Evolutionary conservation across 2,797 vertebrate genomes (phyloP).

Genomic region (Cryptoprocta ferox): DNA sequence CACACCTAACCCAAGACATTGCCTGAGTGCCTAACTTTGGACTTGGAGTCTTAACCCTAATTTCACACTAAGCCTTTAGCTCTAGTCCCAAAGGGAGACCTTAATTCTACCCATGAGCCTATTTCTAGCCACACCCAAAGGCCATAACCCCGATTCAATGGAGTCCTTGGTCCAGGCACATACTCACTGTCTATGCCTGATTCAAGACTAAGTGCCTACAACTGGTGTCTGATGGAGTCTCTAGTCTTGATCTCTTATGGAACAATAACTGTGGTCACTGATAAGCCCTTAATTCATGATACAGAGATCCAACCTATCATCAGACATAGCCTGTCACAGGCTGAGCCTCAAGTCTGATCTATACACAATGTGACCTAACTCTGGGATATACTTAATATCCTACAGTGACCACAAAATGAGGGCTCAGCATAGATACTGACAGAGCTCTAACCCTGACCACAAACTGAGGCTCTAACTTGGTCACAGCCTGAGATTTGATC

Average conservation of each 20-base stretch:
- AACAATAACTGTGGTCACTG: neutral
- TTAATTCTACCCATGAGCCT: neutral
- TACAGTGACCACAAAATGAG: conserved; percentile 26
- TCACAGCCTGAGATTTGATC: conserved; percentile 69
- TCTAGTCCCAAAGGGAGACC: neutral
- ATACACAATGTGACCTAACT: conserved; percentile 31
- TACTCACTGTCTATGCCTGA: neutral
- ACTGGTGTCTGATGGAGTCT: neutral
- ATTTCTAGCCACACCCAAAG: neutral
- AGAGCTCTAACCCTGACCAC: conserved; percentile 12
- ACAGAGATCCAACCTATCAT: neutral
- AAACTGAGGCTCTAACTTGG: conserved; percentile 54
- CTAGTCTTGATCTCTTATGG: neutral
- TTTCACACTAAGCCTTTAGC: neutral
- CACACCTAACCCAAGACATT: neutral
- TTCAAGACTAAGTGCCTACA: neutral
- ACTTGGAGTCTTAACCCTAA: neutral
- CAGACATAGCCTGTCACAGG: neutral
- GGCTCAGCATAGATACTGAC: conserved; percentile 46
- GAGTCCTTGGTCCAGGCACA: neutral
- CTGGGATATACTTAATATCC: conserved; percentile 45
- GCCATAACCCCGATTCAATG: conserved; percentile 36
- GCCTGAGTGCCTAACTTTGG: neutral
- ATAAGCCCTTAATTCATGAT: conserved; percentile 7
- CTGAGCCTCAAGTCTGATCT: conserved; percentile 22